phyloP scores from a whole-genome alignment of 2,888 invertebrate genomes.

The Ametastegia equiseti region DNA sequence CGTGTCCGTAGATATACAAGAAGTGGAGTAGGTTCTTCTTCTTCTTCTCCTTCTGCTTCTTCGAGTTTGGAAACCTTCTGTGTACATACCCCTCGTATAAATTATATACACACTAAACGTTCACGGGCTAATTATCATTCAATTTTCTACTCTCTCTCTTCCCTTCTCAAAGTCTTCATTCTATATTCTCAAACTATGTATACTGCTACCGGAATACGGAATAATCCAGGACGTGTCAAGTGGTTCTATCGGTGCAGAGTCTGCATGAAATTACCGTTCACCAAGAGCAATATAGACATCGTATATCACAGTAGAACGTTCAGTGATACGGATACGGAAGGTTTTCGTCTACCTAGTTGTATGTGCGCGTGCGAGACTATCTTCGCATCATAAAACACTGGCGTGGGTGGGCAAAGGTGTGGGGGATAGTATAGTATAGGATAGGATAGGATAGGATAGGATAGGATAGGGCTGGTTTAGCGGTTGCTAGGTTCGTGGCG shows the following conservation, averaged over 20 bases:
- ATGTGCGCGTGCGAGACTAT: constrained; percentile 31
- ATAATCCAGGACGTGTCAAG: not conserved
- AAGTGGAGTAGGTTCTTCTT: no score
- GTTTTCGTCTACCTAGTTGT: not conserved
- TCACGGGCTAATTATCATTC: constrained; percentile 30
- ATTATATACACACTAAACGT: constrained; percentile 21
- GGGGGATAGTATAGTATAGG: no score
- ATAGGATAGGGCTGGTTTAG: constrained; percentile 59
- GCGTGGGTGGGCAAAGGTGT: constrained; percentile 23
- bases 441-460: no score
- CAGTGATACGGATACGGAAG: constrained; percentile 35
- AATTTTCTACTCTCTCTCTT: not conserved
- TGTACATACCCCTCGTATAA: constrained; percentile 18
- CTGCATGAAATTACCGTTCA: constrained; percentile 40
- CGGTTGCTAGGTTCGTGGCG: constrained; percentile 61
- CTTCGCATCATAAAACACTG: constrained; percentile 43
- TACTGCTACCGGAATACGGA: constrained; percentile 4
- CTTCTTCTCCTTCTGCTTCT: no score
- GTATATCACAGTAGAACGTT: constrained; percentile 19
- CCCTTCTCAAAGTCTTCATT: not conserved
- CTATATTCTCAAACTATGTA: not conserved
- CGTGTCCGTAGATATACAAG: constrained; percentile 14
- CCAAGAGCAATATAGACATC: constrained; percentile 44
- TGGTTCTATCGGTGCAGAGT: not conserved
- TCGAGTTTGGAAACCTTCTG: constrained; percentile 1